Conservation (phyloP, 2,113 vertebrate genomes). For the Etheostoma spectabile region DNA sequence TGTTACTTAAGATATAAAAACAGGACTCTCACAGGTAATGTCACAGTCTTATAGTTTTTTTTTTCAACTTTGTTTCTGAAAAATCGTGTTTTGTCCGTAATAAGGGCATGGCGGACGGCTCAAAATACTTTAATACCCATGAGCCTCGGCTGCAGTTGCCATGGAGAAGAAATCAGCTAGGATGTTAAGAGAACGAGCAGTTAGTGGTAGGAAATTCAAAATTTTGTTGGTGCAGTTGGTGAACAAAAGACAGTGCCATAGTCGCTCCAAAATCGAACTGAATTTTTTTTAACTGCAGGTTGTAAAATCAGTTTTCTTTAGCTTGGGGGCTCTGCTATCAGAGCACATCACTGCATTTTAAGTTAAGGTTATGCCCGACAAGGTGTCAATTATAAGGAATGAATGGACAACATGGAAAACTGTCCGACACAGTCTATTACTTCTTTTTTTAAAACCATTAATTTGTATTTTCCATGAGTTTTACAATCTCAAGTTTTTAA, state of each 20-base stretch:
- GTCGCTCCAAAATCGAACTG: not conserved
- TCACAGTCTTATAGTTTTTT: no score
- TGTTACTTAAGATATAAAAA: not conserved
- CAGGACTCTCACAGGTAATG: not conserved
- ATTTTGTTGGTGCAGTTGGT: no score
- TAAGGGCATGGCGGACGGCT: not conserved
- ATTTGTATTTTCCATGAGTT: no score
- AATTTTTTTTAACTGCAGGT: not conserved
- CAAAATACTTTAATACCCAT: not conserved
- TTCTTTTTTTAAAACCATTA: no score
- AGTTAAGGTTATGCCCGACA: no score
- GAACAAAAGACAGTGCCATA: not conserved
- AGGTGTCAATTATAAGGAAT: no score
- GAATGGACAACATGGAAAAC: no score
- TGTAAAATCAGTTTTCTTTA: not conserved
- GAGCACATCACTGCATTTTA: not conserved
- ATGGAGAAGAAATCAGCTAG: not conserved
- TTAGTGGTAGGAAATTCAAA: not conserved
- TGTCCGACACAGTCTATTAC: no score
- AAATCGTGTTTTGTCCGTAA: not conserved
- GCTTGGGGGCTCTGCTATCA: not conserved
- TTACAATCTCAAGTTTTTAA: no score
- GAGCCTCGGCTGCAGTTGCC: conserved; percentile 3
- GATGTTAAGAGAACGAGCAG: no score
- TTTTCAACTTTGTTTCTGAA: not conserved